Evolutionary conservation across 1,140 invertebrate species (phyloP), one percentile per base, ranked within the genome.

Genomic region (Apocrypta bakeri): DNA sequence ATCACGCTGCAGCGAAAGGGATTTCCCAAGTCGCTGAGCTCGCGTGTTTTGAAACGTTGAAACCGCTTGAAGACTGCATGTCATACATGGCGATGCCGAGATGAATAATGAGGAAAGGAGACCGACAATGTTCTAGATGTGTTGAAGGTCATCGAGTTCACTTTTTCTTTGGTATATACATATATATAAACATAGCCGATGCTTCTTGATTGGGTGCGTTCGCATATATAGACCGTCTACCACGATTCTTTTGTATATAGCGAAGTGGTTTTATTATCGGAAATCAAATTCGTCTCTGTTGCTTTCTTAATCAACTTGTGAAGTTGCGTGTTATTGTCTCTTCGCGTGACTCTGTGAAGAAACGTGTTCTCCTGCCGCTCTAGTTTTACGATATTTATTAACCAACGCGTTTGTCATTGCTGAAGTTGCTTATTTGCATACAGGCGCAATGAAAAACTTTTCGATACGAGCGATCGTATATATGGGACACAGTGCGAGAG

Each of bases 21-120:
- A 56, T 56, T 66, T 66, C 63, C 63, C 63, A 66, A 66, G 63
- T 66, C 25, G 63, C 63, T 66, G 63, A 66, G 24, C 63, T 12
- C 63, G 63, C 33, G 4, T 66, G 63, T 66, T 66, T 66, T 66
- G 24, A 66, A 66, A 27, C 24, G 63, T n/a, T 56, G 63, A 29
- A 11, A 66, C 63, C 3, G 63, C 63, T 56, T 64, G 63, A 8
- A 64, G 25, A 1, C 2, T 17, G 2, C 1, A 48, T 48, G 42
- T 37, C 9, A 37, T 37, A 37, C 33, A 9, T 9, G 2, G 42
- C 42, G 48, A 21, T 56, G 6, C 48, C 17, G 48, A 9, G 2
- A 56, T 56, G 48, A 56, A 56, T n/a, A 56, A 56, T 56, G 48
- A 56, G 48, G 21, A 56, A 17, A 56, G 17, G 17, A 56, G 48